Evolutionary conservation across 2,888 invertebrate species (phyloP), one percentile per base, ranked within the genome.

Genomic region (Pandemis corylana): DNA sequence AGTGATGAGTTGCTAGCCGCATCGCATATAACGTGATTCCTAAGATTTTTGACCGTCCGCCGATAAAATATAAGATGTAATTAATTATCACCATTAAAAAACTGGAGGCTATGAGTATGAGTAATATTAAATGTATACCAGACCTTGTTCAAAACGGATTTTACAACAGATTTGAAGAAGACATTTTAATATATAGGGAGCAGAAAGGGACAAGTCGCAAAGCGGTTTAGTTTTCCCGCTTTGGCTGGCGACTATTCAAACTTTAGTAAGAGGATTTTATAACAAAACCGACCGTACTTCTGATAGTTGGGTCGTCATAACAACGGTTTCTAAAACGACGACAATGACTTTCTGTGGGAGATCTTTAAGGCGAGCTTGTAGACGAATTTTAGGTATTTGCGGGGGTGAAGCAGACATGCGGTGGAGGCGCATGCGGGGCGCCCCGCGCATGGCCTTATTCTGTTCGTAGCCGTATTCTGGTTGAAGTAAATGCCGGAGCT

Each of bases 181-280:
- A 73, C 75, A 76, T 76, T 73, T 78, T 20, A 20, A 0, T 0
- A 1, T 20, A 20, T 20, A 20, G 20, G 71, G 69, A 77, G 77
- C 74, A 77, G 78, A 77, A 76, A 75, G 78, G 79, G 77, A 77
- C 79, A 79, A 83, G 78, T 83, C 80, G 77, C 72, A 83, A 86
- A 86, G 87, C 86, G 84, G 84, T 85, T 86, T 86, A 86, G 87
- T 86, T 86, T 81, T 78, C 68, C 75, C 72, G 79, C 80, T 86
- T 86, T 81, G 78, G 67, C 68, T 72, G 79, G 80, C 84, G 79
- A 78, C 74, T 62, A 70, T 83, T 80, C 81, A 76, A 85, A 87
- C 77, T 87, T 85, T 73, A 77, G 72, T 86, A 85, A 87, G 86
- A 85, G 85, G 86, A 85, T 86, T 87, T 82, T 75, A 80, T 77